These are phyloP conservation scores for Suillia variegata DNA, from an alignment of 2,888 invertebrate genomes.

Conservation along the genomic window DNA sequence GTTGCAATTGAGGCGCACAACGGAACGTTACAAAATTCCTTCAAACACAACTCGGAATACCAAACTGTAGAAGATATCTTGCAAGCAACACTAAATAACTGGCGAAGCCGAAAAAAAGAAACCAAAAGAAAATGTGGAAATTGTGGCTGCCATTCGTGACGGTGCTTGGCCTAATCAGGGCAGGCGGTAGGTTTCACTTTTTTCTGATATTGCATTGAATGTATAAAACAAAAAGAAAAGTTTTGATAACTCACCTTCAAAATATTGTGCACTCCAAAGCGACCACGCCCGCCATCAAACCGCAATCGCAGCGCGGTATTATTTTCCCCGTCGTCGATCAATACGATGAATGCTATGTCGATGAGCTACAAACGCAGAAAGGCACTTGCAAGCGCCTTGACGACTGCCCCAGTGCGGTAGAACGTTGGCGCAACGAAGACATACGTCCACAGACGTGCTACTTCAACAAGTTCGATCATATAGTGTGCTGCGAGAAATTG, in stretches of 20 bases:
- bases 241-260: too few species aligned
- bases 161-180: background rate
- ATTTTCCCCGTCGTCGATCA: slow-evolving; percentile 42
- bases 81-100: background rate
- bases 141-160: background rate
- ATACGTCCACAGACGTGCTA: slow-evolving; percentile 48
- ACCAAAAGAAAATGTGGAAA: slow-evolving; percentile 2
- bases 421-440: slow-evolving; percentile 36
- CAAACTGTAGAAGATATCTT: background rate
- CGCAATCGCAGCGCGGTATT: slow-evolving; percentile 38
- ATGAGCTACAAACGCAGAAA: slow-evolving; percentile 20
- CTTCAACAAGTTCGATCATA: slow-evolving; percentile 48
- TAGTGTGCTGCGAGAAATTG: slow-evolving; percentile 41
- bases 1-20: background rate
- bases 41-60: background rate
- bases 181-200: background rate
- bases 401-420: slow-evolving; percentile 40
- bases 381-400: slow-evolving; percentile 41
- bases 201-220: too few species aligned
- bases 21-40: background rate
- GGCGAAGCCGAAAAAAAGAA: background rate
- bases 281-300: slow-evolving; percentile 35
- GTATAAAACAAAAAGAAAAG: background rate
- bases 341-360: slow-evolving; percentile 41
- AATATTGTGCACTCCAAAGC: slow-evolving; percentile 7